Conservation (phyloP, 2,797 vertebrate species). For the Tangara arthus region DNA sequence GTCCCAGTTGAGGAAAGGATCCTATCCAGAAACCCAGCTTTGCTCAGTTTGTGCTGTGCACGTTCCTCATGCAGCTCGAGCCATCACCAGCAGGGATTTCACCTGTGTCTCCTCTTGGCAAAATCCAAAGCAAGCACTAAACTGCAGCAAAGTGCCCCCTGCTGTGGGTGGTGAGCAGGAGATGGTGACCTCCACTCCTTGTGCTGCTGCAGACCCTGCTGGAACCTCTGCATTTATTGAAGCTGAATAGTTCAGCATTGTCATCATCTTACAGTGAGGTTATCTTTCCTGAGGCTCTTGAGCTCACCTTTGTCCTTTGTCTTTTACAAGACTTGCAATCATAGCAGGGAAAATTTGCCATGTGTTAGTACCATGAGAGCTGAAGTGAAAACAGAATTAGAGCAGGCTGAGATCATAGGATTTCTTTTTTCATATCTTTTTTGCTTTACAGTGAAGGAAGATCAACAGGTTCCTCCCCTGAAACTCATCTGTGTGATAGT, state of each 20-base stretch:
- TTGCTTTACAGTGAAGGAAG: conserved; percentile 71
- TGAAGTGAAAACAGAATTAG: not conserved
- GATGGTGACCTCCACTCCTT: not conserved
- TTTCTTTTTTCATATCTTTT: not conserved
- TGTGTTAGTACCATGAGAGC: not conserved
- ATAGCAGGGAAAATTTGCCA: fast-evolving
- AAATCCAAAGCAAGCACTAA: not conserved
- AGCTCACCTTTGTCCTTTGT: not conserved
- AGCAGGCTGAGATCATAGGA: not conserved
- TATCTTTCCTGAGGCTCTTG: not conserved
- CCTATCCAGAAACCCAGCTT: not conserved
- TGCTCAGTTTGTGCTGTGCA: not conserved
- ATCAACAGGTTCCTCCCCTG: conserved; percentile 55
- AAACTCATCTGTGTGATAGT: conserved; percentile 62
- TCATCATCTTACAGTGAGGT: not conserved
- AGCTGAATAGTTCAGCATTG: not conserved
- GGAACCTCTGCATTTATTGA: not conserved
- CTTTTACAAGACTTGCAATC: not conserved
- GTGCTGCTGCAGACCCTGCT: not conserved
- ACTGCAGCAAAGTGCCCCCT: fast-evolving
- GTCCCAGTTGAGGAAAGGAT: not conserved
- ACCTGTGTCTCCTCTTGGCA: not conserved
- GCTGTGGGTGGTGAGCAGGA: not conserved
- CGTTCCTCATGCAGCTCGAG: not conserved
- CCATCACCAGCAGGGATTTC: not conserved